Evolutionary conservation across 1,140 invertebrate species (phyloP).

Genomic region (Frieseomelitta varia): DNA sequence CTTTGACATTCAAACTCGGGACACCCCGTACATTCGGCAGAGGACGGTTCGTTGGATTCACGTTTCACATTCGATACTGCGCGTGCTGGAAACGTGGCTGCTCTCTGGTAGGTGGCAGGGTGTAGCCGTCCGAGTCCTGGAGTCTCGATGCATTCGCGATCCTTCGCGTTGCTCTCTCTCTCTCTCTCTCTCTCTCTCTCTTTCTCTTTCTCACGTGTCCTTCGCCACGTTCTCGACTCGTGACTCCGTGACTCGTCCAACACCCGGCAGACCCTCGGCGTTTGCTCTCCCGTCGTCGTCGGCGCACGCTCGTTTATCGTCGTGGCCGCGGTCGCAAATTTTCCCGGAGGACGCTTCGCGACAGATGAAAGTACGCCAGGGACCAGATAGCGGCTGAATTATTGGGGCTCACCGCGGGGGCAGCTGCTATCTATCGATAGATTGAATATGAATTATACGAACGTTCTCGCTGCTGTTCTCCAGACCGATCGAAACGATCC

Average conservation of each 20-base stretch:
- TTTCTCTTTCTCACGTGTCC: background rate
- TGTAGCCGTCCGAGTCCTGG: slow-evolving; percentile 31
- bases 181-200: background rate
- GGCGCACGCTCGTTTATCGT: background rate
- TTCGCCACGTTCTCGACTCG: slow-evolving; percentile 5
- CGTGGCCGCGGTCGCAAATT: slow-evolving; percentile 9
- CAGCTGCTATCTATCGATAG: slow-evolving; percentile 37
- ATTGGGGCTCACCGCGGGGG: slow-evolving; percentile 15
- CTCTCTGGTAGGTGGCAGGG: slow-evolving; percentile 26
- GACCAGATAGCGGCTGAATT: slow-evolving; percentile 34
- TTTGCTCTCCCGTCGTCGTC: background rate
- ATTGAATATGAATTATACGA: slow-evolving; percentile 44
- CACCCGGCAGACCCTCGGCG: background rate
- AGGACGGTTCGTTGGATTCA: slow-evolving; percentile 36
- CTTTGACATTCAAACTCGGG: too few relatives aligned
- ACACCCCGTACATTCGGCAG: too few relatives aligned
- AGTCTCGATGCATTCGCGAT: slow-evolving; percentile 16
- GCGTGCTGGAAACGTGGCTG: slow-evolving; percentile 68
- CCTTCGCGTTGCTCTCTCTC: slow-evolving; percentile 3
- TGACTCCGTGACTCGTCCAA: slow-evolving; percentile 10
- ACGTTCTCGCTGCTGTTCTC: background rate
- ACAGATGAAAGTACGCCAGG: slow-evolving; percentile 31
- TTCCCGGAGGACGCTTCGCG: background rate
- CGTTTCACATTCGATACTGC: slow-evolving; percentile 46
- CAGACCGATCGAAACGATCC: background rate